Conservation (phyloP, 2,888 invertebrate species). For the Eugnorisma glareosa region DNA sequence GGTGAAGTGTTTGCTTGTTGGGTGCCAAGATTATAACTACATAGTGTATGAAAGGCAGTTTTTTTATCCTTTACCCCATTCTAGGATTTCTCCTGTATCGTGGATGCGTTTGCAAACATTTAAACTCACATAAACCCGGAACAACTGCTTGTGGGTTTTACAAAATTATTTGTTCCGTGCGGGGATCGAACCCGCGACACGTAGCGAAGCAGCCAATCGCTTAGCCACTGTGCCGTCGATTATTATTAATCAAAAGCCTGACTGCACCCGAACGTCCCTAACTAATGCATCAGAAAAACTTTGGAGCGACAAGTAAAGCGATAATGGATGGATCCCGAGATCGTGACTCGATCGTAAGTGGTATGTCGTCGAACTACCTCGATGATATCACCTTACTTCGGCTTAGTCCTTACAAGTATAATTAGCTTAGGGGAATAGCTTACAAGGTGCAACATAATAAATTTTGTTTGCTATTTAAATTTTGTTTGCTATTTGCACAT, state of each 20-base stretch:
- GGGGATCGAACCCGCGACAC: no score
- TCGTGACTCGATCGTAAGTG: constrained; percentile 34
- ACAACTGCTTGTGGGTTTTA: no score
- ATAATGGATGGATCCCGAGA: constrained; percentile 3
- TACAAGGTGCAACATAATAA: constrained; percentile 33
- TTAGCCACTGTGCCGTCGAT: no score
- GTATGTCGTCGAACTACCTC: constrained; percentile 23
- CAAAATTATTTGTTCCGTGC: no score
- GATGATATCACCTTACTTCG: constrained; percentile 49
- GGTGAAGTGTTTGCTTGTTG: constrained; percentile 34
- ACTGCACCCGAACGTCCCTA: constrained; percentile 1
- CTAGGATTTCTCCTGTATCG: no score
- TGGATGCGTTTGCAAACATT: no score
- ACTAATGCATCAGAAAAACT: background rate
- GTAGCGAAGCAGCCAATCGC: no score
- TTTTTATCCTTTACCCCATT: no score
- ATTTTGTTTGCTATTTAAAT: constrained; percentile 29
- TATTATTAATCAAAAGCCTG: constrained; percentile 14
- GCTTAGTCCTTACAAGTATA: constrained; percentile 49
- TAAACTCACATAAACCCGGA: no score
- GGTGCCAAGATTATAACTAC: constrained; percentile 48
- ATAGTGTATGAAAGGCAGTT: constrained; percentile 13
- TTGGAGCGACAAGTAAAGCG: background rate
- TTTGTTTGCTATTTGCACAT: constrained; percentile 32
- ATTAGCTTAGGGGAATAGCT: constrained; percentile 38